A percentile compares a stretch with the other conserved stretches of the same genome.
These are phyloP conservation scores for Accipiter virgatus DNA, from an alignment of 2,113 vertebrate genomes.

Conservation along the genomic window DNA sequence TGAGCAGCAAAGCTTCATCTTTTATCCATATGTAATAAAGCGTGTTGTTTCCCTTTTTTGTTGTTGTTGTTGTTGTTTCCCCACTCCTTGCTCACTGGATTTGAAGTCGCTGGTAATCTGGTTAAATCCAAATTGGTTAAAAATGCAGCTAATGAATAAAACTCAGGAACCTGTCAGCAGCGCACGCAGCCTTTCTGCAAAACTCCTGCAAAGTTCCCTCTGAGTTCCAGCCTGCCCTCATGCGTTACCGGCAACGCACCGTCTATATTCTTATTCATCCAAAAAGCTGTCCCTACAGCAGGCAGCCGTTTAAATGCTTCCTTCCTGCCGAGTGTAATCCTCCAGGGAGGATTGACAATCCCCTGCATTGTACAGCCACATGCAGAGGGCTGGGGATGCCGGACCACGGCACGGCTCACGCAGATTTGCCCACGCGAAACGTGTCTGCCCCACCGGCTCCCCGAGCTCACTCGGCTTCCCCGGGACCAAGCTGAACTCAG, in stretches of 20 bases:
- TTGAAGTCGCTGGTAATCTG: not conserved
- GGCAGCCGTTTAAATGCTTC: not conserved
- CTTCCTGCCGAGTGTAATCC: accelerated
- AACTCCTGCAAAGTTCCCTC: not conserved
- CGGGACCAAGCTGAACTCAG: not conserved
- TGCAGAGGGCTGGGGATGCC: not conserved
- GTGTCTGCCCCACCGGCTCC: accelerated
- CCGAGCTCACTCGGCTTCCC: not conserved
- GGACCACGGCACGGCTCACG: not conserved
- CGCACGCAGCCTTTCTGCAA: not conserved
- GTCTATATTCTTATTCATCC: not conserved
- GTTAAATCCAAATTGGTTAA: not conserved
- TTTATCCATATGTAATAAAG: not conserved
- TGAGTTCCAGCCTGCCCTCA: not conserved
- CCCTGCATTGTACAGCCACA: not conserved
- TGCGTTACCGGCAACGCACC: not conserved
- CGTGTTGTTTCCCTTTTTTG: not conserved
- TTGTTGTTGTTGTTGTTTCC: not conserved
- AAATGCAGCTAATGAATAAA: not conserved
- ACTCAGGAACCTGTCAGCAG: not conserved
- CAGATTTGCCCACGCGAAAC: not conserved
- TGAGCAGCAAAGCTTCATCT: not conserved
- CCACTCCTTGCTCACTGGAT: not conserved
- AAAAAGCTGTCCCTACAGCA: not conserved
- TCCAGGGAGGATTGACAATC: not conserved